Evolutionary conservation across 2,888 invertebrate genomes (phyloP), one percentile per base, ranked within the genome.

Genomic region (Brachyptera putata): DNA sequence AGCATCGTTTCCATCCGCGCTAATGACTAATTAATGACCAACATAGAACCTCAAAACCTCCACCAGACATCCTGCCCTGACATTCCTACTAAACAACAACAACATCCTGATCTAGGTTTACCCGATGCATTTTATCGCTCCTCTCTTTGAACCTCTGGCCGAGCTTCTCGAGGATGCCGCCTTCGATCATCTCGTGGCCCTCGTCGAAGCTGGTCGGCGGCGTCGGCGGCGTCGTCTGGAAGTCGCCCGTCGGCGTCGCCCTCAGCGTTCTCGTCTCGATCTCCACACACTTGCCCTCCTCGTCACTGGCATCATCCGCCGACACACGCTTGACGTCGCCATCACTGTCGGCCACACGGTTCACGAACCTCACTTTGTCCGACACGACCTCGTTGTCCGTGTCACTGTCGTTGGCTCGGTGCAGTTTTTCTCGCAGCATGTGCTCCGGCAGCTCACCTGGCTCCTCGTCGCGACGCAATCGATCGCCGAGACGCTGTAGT

Each of bases 111-210:
- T n/a, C n/a, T n/a, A n/a, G n/a, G n/a, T n/a, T 69, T 83, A 84
- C 84, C 84, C 82, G 80, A 66, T 84, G 81, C 48, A 84, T 76
- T 69, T 76, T 78, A 66, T 83, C 83, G 46, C 82, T 77, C 64
- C 78, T 77, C 64, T 79, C 80, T 70, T 76, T 82, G 61, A 83
- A 70, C 46, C 73, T 71, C 66, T 76, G 77, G 61, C 80, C 79
- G 61, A 80, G 73, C 68, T 72, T 79, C 70, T 80, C 81, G 58
- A 82, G 74, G 56, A 81, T 49, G 11, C 61, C 39, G 18, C 60
- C 57, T 41, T 58, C 58, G 46, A 30, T 25, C 56, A 13, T 43
- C 56, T 39, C 43, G 41, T 22, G n/a, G 41, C 57, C 14, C 55
- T 49, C 14, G 26, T 13, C 46, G 48, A 41, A 36, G 26, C 34